A percentile compares a stretch with the other conserved stretches of the same genome.
Conservation (phyloP, 2,888 invertebrate species). For the Lithophane semibrunnea region DNA sequence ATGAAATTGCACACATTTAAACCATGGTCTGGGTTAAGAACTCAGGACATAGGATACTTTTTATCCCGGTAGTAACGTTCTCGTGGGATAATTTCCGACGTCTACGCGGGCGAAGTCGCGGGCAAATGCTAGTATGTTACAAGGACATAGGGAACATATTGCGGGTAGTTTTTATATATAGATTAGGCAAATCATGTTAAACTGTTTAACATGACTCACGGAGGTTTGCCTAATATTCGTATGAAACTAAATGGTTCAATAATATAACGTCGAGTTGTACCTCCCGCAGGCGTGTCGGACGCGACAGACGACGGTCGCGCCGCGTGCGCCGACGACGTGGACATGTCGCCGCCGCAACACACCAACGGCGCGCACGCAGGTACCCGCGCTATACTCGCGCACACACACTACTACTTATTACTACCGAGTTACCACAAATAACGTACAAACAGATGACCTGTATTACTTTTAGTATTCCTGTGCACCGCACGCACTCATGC, state of each 20-base stretch:
- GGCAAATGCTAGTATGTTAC: neutral
- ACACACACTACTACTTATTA: too few species aligned
- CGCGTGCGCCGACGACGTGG: constrained; percentile 61
- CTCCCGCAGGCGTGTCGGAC: constrained; percentile 50
- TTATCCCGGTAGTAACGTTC: too few species aligned
- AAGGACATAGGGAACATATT: neutral
- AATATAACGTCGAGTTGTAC: neutral
- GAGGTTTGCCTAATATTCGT: too few species aligned
- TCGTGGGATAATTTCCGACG: too few species aligned
- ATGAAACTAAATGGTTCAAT: neutral
- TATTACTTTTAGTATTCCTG: neutral
- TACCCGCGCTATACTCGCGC: neutral
- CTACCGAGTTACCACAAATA: neutral
- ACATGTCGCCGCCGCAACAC: constrained; percentile 64
- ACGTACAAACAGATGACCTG: neutral
- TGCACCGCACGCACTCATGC: neutral
- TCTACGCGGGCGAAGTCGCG: too few species aligned
- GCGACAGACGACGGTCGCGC: constrained; percentile 32
- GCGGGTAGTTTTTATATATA: neutral
- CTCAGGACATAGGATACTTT: too few species aligned
- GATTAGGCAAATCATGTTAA: too few species aligned
- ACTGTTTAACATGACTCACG: too few species aligned
- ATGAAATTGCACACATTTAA: too few species aligned
- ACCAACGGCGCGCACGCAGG: constrained; percentile 71
- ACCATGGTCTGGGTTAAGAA: too few species aligned